phyloP scores from a whole-genome alignment of 2,888 invertebrate genomes.

The Tinea semifulvella region DNA sequence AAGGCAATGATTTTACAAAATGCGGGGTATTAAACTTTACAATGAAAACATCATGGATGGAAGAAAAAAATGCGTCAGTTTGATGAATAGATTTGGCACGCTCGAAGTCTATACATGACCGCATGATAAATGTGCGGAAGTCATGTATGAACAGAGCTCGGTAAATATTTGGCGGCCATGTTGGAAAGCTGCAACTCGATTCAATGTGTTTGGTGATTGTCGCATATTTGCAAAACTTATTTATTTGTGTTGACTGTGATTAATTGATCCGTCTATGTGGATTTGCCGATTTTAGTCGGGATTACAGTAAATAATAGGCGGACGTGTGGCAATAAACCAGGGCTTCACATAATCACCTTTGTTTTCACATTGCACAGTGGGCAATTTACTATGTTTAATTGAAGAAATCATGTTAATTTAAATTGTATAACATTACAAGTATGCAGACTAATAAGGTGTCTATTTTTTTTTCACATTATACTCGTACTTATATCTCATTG shows the following conservation, averaged over 20 bases:
- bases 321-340: background rate
- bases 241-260: constrained; percentile 45
- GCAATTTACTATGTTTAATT: too few species aligned
- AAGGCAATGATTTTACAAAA: constrained; percentile 47
- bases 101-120: constrained; percentile 16
- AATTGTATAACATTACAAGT: too few species aligned
- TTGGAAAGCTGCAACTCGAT: constrained; percentile 8
- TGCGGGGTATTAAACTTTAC: too few species aligned
- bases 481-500: too few species aligned
- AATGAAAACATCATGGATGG: constrained; percentile 59
- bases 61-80: constrained; percentile 22
- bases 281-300: background rate
- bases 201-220: background rate
- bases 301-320: background rate
- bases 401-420: too few species aligned
- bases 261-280: constrained; percentile 27
- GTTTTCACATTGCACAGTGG: too few species aligned
- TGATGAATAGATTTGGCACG: constrained; percentile 13
- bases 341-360: too few species aligned
- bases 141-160: background rate
- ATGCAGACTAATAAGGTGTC: too few species aligned
- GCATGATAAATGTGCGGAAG: constrained; percentile 42
- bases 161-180: background rate
- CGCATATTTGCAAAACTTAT: constrained; percentile 47
- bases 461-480: too few species aligned